These are phyloP conservation scores for Hetaerina americana DNA, from an alignment of 1,140 invertebrate genomes.

Conservation along the genomic window DNA sequence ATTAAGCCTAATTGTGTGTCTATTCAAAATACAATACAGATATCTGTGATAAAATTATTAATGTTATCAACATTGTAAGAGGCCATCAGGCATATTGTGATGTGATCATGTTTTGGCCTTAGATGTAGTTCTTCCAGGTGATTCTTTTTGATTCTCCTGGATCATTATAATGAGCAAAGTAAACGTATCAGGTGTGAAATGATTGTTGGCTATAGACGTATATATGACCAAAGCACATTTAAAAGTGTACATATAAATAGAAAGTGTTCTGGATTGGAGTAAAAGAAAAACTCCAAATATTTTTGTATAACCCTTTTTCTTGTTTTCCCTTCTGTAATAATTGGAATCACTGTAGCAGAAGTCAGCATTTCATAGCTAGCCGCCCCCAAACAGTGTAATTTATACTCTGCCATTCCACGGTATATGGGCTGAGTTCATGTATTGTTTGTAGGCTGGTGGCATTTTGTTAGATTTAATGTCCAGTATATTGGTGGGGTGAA, in stretches of 20 bases:
- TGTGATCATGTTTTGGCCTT: not conserved
- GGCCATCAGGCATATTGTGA: not conserved
- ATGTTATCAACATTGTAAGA: not conserved
- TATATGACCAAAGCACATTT: not conserved
- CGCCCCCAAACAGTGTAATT: no score
- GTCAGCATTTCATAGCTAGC: not conserved
- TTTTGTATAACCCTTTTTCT: not conserved
- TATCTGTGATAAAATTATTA: not conserved
- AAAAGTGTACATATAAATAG: not conserved
- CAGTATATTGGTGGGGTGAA: no score
- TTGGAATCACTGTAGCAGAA: no score
- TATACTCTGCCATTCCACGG: no score
- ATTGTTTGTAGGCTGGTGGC: no score
- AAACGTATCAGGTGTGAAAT: not conserved
- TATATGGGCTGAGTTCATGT: no score
- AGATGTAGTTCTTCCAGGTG: not conserved
- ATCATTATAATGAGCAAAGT: no score
- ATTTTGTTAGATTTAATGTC: no score
- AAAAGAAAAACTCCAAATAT: not conserved
- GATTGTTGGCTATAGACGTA: not conserved
- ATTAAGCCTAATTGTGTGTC: no score
- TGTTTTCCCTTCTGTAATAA: not conserved
- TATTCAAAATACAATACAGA: not conserved
- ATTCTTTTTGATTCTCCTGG: not conserved
- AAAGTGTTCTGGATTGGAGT: not conserved